Evolutionary conservation across 2,888 invertebrate species (phyloP).

Genomic region (Drosophila quinaria): DNA sequence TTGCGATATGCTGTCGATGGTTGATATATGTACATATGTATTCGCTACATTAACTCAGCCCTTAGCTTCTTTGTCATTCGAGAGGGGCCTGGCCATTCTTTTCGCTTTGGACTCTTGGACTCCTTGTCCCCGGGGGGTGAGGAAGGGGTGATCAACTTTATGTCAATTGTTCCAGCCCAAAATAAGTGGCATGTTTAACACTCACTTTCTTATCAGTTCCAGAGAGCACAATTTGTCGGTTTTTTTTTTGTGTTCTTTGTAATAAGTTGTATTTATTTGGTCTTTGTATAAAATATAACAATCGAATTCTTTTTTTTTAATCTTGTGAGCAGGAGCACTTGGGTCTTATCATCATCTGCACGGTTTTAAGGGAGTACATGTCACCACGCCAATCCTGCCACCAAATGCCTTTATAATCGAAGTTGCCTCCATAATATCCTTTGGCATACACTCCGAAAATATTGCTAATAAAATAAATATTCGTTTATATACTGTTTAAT

Average conservation of each 20-base stretch:
- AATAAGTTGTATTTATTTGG: background rate
- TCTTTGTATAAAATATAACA: background rate
- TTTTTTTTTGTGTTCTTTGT: no score
- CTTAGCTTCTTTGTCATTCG: slow-evolving; percentile 1
- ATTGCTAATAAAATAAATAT: background rate
- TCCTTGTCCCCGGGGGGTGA: background rate
- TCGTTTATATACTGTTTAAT: no score
- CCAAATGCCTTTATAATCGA: background rate
- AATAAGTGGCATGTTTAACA: background rate
- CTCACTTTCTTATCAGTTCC: background rate
- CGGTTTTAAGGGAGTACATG: slow-evolving; percentile 2
- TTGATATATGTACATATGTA: slow-evolving; percentile 3
- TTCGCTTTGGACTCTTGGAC: background rate
- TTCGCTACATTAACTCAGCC: slow-evolving; percentile 5
- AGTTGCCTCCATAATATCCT: background rate
- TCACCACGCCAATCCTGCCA: slow-evolving; percentile 10
- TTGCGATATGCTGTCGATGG: slow-evolving; percentile 37
- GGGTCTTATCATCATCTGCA: slow-evolving; percentile 5
- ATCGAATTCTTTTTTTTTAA: background rate
- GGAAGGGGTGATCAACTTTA: background rate
- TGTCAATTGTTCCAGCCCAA: no score
- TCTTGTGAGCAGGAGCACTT: background rate
- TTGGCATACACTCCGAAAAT: slow-evolving; percentile 3
- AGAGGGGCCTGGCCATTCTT: slow-evolving; percentile 47
- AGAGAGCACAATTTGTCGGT: background rate